phyloP scores from a whole-genome alignment of 2,888 invertebrate species.

The Azorinus chamasolen region DNA sequence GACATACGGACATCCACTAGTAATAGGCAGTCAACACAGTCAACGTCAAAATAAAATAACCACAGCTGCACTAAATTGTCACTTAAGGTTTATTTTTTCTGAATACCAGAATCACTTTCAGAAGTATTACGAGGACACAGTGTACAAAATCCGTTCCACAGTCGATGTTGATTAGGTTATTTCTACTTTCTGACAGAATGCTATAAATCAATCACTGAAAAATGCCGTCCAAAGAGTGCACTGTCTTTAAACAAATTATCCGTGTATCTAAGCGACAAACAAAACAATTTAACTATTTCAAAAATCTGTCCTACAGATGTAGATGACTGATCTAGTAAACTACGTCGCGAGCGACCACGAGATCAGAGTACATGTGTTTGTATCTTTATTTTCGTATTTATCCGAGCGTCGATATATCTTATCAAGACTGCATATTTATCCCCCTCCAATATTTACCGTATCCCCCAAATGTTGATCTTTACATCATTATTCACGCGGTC shows the following conservation, averaged over 20 bases:
- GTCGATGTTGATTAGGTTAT: no score
- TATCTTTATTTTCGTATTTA: slow-evolving; percentile 26
- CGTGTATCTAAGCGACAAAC: no score
- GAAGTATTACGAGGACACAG: no score
- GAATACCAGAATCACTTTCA: no score
- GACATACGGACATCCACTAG: slow-evolving; percentile 40
- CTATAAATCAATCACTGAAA: slow-evolving; percentile 3
- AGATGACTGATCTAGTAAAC: slow-evolving; percentile 4
- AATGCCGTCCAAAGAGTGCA: no score
- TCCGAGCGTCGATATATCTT: slow-evolving; percentile 56
- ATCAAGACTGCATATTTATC: slow-evolving; percentile 56
- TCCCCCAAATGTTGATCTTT: slow-evolving; percentile 48
- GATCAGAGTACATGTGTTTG: slow-evolving; percentile 30
- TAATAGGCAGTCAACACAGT: neutral
- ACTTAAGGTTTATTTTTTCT: no score
- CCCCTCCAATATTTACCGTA: no score
- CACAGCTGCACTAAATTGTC: no score
- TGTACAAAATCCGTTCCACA: no score
- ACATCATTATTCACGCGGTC: slow-evolving; percentile 57
- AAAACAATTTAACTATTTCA: no score
- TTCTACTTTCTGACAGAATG: neutral
- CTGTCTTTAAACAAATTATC: no score
- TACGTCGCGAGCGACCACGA: neutral
- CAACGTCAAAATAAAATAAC: no score
- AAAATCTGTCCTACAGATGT: slow-evolving; percentile 5